A percentile compares a stretch with the other conserved stretches of the same genome.
Conservation (phyloP, 2,888 invertebrate genomes). For the Ypsolopha sequella region DNA sequence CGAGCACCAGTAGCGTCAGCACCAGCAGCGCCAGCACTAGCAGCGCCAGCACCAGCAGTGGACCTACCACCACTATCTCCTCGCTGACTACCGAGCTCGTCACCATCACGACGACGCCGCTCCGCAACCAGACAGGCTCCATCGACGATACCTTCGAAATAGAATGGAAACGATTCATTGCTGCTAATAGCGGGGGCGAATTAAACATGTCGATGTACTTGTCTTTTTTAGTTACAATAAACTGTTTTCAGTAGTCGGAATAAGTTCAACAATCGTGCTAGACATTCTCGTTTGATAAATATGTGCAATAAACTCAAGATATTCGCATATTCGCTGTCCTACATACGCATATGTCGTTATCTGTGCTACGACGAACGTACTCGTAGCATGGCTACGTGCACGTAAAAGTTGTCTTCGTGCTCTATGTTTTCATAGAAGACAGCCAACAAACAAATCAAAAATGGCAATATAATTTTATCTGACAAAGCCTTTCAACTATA, state of each 20-base stretch:
- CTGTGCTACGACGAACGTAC: no score
- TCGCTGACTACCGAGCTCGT: not conserved
- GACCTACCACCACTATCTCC: not conserved
- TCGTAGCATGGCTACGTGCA: no score
- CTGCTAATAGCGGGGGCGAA: conserved; percentile 19
- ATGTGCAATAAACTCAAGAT: no score
- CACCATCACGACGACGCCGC: not conserved
- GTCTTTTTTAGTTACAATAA: conserved; percentile 39
- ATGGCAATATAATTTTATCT: no score
- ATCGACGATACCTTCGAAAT: conserved; percentile 22
- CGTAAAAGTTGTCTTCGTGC: no score
- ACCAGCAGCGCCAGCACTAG: not conserved
- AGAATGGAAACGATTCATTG: conserved; percentile 37
- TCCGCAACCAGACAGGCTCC: conserved; percentile 20
- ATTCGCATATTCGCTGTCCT: no score
- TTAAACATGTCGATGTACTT: conserved; percentile 14
- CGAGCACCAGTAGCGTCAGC: conserved; percentile 15
- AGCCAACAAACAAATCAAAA: no score
- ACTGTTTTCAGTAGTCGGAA: conserved; percentile 22
- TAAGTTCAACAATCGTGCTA: no score
- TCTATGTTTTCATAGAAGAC: no score
- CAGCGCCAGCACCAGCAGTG: not conserved
- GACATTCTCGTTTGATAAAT: no score
- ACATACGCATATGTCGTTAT: no score
- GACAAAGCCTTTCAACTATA: no score